Evolutionary conservation across 2,888 invertebrate species (phyloP).

Genomic region (Hirtodrosophila histrioides): DNA sequence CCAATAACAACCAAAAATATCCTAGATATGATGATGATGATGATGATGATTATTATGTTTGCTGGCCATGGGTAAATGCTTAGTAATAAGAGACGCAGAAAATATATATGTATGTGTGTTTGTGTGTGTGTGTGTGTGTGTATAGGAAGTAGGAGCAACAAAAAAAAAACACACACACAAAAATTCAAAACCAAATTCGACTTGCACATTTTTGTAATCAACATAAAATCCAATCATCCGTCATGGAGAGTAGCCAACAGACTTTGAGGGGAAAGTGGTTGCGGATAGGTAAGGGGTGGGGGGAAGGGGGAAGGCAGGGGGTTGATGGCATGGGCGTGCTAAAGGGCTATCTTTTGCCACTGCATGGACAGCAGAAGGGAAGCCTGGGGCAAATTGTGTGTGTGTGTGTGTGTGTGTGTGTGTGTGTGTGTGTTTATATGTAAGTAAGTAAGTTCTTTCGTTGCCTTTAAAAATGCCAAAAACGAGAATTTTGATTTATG

Average conservation of each 20-base stretch:
- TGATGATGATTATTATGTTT: slow-evolving; percentile 31
- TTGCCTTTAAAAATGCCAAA: slow-evolving; percentile 73
- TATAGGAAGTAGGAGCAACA: background rate
- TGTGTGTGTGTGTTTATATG: slow-evolving; percentile 3
- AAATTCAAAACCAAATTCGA: slow-evolving; percentile 63
- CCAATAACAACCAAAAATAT: slow-evolving; percentile 69
- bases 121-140: too few species aligned
- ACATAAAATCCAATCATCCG: slow-evolving; percentile 79
- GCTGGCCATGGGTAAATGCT: slow-evolving; percentile 45
- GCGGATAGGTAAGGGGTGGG: background rate
- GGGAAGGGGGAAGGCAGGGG: background rate
- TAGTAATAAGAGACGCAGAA: slow-evolving; percentile 51
- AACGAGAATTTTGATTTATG: slow-evolving; percentile 78
- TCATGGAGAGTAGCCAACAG: slow-evolving; percentile 73
- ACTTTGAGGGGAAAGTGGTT: slow-evolving; percentile 29
- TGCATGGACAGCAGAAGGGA: slow-evolving; percentile 10
- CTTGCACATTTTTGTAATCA: slow-evolving; percentile 75
- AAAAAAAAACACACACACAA: slow-evolving; percentile 27
- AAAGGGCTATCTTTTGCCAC: slow-evolving; percentile 57
- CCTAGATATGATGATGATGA: slow-evolving; percentile 47
- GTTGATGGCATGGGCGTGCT: slow-evolving; percentile 12
- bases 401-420: slow-evolving; percentile 10
- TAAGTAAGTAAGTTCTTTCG: slow-evolving; percentile 48
- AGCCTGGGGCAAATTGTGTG: slow-evolving; percentile 17
- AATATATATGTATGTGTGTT: background rate